Conservation (phyloP, 2,888 invertebrate genomes). For the Campaea margaritaria region DNA sequence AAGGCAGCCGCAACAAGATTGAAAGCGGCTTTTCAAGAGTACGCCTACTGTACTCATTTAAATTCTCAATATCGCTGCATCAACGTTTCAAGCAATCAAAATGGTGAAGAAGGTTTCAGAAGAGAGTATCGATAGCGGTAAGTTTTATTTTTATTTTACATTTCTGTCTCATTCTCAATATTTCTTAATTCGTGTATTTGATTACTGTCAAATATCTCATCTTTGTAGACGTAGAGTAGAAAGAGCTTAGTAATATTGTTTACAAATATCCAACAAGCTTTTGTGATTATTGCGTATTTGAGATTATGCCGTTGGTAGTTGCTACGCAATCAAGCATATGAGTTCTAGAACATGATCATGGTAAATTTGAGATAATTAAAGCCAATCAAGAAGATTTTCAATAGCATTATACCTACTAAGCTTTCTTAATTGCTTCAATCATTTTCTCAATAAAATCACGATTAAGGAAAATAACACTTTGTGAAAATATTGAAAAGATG, state of each 20-base stretch:
- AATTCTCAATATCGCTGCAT: conserved; percentile 73
- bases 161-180: conserved; percentile 21
- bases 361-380: conserved; percentile 23
- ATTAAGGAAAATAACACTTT: too few species aligned
- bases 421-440: conserved; percentile 8
- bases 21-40: conserved; percentile 84
- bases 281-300: conserved; percentile 54
- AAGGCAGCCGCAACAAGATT: conserved; percentile 82
- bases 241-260: conserved; percentile 36
- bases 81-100: conserved; percentile 76
- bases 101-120: conserved; percentile 86
- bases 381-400: neutral
- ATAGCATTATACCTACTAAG: conserved; percentile 4
- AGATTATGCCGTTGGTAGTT: conserved; percentile 29
- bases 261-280: conserved; percentile 50
- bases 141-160: conserved; percentile 54
- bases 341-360: conserved; percentile 9
- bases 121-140: conserved; percentile 84
- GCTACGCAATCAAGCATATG: conserved; percentile 28
- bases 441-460: too few species aligned
- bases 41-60: conserved; percentile 71
- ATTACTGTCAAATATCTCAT: neutral
- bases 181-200: conserved; percentile 34
- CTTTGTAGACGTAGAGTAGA: conserved; percentile 3
- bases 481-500: too few species aligned